phyloP scores from a whole-genome alignment of 1,140 invertebrate genomes.

The Drosophila parvula region DNA sequence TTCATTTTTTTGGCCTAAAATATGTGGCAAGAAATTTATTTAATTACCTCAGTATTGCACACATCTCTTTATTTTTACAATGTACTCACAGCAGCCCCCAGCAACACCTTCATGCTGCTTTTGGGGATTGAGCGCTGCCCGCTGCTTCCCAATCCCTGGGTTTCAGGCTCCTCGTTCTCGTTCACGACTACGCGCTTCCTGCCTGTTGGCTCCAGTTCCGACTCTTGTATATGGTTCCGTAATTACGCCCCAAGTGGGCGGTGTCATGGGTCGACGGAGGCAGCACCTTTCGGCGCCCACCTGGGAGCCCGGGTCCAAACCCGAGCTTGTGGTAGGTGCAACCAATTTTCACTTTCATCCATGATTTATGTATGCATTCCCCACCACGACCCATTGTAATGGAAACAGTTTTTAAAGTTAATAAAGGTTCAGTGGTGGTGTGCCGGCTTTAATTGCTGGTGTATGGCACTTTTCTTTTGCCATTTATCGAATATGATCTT shows the following conservation, averaged over 20 bases:
- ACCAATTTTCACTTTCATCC: slow-evolving; percentile 58
- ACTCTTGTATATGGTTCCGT: slow-evolving; percentile 55
- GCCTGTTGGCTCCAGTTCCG: slow-evolving; percentile 11
- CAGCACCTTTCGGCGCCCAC: slow-evolving; percentile 37
- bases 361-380: slow-evolving; percentile 58
- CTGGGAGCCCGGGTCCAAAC: slow-evolving; percentile 27
- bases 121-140: slow-evolving; percentile 15
- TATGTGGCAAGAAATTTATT: no score
- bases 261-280: slow-evolving; percentile 16
- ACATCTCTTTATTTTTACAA: slow-evolving; percentile 15
- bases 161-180: slow-evolving; percentile 9
- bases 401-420: slow-evolving; percentile 49
- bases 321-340: slow-evolving; percentile 31
- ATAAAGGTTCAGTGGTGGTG: slow-evolving; percentile 4
- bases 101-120: slow-evolving; percentile 11
- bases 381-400: slow-evolving; percentile 14
- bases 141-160: not conserved
- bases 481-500: not conserved
- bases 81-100: not conserved
- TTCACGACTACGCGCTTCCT: slow-evolving; percentile 1
- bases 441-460: slow-evolving; percentile 26
- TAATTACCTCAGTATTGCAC: not conserved
- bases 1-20: not conserved
- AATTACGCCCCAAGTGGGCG: slow-evolving; percentile 51
- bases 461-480: not conserved